Base-by-base conservation (phyloP, 2,888 invertebrate genomes). In the Apotomis betuletana region DNA sequence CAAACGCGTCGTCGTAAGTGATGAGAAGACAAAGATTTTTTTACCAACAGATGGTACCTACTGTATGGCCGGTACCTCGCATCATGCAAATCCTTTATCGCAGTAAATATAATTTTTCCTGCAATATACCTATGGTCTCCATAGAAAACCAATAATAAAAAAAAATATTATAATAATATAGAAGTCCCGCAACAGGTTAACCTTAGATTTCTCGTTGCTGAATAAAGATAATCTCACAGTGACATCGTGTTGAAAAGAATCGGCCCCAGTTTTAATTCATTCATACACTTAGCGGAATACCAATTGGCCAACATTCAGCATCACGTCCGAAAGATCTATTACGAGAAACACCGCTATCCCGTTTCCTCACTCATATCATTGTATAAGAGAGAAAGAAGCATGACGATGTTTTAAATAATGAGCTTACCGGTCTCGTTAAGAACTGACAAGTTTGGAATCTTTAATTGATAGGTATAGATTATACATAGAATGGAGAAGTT, bases 231-330 rank as follows among this genome's bases (percentile, higher is more conserved):
- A 59, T 67, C 59, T 38, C 52, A 41, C 54, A 9, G 41, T 60
- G 36, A 49, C 46, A 54, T 36, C 46, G 36, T 54, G 44, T 54
- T 61, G 54, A 69, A 55, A 57, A 49, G 74, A 76, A 76, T 82
- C 83, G 83, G 79, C 77, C 79, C 72, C 73, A 76, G 80, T 81
- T 86, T 86, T 86, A 87, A 87, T 88, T 86, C 83, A 85, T 82
- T 80, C 80, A 77, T 76, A 82, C 81, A 79, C 79, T 82, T 49
- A 44, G 61, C n/a, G 79, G 82, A 85, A 86, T 86, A 87, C 83
- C 86, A 85, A 87, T 83, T 79, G 79, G 82, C 75, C 80, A 70
- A 80, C 79, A 85, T 85, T 83, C 84, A 85, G 84, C 38, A 36
- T n/a, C 63, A 38, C 27, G 60, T 38, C 15, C 67, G 38, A 38